Percentiles rank a stretch among this genome's conserved stretches.
Conservation (phyloP, 2,888 invertebrate genomes). For the Drosophila niveifrons region DNA sequence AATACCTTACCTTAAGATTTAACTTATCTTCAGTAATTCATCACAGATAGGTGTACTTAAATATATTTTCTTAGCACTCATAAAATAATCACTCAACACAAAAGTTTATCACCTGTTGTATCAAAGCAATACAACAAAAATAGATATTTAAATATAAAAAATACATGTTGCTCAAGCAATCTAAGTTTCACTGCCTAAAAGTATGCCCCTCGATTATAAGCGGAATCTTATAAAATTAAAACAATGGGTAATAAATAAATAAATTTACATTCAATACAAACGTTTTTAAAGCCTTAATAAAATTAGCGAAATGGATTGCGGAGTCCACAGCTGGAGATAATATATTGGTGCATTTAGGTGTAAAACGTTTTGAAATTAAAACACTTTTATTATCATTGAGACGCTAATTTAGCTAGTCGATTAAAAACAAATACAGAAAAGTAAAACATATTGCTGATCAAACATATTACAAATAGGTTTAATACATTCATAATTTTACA, state of each 20-base stretch:
- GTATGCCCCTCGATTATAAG: constrained; percentile 11
- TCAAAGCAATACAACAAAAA: not conserved
- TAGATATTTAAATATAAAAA: too few species aligned
- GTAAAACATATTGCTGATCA: not conserved
- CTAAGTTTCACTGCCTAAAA: constrained; percentile 4
- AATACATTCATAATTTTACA: not conserved
- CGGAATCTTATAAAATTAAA: not conserved
- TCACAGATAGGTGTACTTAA: too few species aligned
- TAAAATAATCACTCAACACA: not conserved
- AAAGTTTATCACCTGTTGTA: not conserved
- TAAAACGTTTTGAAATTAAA: not conserved
- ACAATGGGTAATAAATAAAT: not conserved
- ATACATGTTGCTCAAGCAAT: not conserved
- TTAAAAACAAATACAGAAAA: not conserved
- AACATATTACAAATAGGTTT: not conserved
- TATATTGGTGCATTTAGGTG: not conserved
- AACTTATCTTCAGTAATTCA: too few species aligned
- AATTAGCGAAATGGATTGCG: not conserved
- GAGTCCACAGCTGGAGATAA: not conserved
- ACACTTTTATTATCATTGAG: not conserved
- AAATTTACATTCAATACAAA: not conserved
- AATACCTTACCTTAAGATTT: too few species aligned
- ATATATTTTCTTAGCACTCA: too few species aligned
- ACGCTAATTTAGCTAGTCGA: not conserved
- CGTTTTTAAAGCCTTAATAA: not conserved